Evolutionary conservation across 2,797 vertebrate genomes (phyloP), one percentile per base, ranked within the genome.

Genomic region (Catamblyrhynchus diadema): DNA sequence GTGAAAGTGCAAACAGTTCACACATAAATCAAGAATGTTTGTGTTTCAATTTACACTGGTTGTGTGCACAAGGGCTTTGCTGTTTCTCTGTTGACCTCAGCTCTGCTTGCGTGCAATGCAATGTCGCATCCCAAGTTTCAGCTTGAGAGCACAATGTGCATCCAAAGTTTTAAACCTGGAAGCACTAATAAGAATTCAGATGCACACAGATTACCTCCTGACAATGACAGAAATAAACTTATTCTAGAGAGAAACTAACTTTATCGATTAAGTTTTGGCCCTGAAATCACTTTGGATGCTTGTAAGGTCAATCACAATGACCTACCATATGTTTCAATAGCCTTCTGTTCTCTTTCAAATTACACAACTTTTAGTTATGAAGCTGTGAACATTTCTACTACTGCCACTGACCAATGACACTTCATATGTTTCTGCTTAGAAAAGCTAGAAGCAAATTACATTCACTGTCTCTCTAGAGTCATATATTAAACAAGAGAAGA

Each of bases 101-200:
- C 90, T 53, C 83, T 28, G 33, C 62, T 89, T 82, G 94, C 27
- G 12, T 94, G 96, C 94, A 96, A 47, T 78, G 91, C 89, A 82
- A 93, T 89, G 95, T 96, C 86, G 41, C 90, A 60, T 94, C 62
- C 83, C 61, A 65, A 41, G 81, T 94, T 96, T 96, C 94, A 94
- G 95, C 94, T 80, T 88, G 87, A 97, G 54, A 96, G 86, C 95
- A 97, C 96, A 96, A 95, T 95, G 94, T 96, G 94, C 96, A 97
- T 89, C 88, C 83, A 94, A 97, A 97, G 66, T 94, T 95, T 95
- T 81, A 93, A 90, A 94, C 86, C 71, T 96, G 91, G 86, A 95
- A 96, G 91, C 83, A 75, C 61, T 87, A 90, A 93, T 85, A 91
- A 94, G 90, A 94, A 82, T 82, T 94, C 85, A 96, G 92, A 94